Evolutionary conservation across 2,113 vertebrate species (phyloP).

Genomic region (Charina bottae): DNA sequence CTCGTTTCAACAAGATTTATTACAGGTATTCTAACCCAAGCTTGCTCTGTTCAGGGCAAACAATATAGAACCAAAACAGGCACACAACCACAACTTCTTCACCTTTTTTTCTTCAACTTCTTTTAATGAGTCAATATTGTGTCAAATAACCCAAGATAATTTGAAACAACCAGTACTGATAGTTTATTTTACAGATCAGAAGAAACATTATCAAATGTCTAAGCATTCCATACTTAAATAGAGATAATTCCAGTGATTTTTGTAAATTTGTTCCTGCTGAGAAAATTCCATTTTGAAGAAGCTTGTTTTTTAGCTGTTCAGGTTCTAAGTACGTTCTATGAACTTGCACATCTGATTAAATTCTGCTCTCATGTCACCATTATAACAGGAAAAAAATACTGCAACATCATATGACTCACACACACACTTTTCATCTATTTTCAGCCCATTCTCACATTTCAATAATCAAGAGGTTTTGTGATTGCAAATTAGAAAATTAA

Average conservation of each 20-base stretch:
- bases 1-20: background rate
- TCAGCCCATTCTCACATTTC: background rate
- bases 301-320: background rate
- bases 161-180: background rate
- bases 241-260: background rate
- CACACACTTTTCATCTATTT: background rate
- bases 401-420: background rate
- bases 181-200: background rate
- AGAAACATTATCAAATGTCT: background rate
- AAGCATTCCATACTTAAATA: background rate
- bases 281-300: background rate
- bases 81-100: background rate
- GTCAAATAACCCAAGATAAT: background rate
- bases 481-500: conserved; percentile 1
- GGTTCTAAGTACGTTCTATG: rapidly evolving
- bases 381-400: background rate
- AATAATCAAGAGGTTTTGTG: background rate
- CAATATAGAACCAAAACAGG: background rate
- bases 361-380: rapidly evolving
- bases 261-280: no score
- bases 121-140: background rate
- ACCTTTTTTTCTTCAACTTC: background rate
- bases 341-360: background rate
- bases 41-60: background rate
- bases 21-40: background rate